Evolutionary conservation across 2,797 vertebrate genomes (phyloP).

Genomic region (Hoplostethus mediterraneus): DNA sequence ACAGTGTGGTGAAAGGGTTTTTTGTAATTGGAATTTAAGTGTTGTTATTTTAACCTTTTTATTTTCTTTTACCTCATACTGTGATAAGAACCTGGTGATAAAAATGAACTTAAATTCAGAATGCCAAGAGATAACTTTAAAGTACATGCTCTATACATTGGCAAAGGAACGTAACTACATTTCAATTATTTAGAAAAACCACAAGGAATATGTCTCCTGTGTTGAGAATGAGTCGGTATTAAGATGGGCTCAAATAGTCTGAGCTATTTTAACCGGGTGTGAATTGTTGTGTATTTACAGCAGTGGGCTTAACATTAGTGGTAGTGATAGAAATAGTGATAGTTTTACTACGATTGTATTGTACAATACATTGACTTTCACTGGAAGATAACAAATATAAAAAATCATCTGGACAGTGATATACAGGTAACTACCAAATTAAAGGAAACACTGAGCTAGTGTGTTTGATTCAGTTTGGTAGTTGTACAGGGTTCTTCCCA

Average conservation of each 20-base stretch:
- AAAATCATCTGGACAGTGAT: background rate
- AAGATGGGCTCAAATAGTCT: conserved; percentile 39
- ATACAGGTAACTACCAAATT: conserved; percentile 3
- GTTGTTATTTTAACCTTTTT: too few relatives aligned
- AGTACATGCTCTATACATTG: conserved; percentile 69
- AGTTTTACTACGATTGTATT: conserved; percentile 5
- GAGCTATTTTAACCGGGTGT: conserved; percentile 6
- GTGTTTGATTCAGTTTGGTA: too few relatives aligned
- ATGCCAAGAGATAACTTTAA: conserved; percentile 58
- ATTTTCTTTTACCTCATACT: background rate
- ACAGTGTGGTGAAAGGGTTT: conserved; percentile 2
- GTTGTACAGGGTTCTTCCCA: background rate
- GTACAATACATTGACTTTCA: conserved; percentile 23
- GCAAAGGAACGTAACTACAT: conserved; percentile 47
- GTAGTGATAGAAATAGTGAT: conserved; percentile 8
- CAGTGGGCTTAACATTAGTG: conserved; percentile 24
- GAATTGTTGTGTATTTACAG: conserved; percentile 61
- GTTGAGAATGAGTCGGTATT: conserved; percentile 62
- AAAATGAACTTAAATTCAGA: conserved; percentile 46
- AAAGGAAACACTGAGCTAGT: background rate
- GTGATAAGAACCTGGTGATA: conserved; percentile 17
- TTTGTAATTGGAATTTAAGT: conserved; percentile 11
- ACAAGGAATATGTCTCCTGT: conserved; percentile 47
- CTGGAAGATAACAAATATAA: background rate
- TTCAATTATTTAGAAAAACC: conserved; percentile 59